These are phyloP conservation scores for Synanceia verrucosa DNA, from an alignment of 2,797 vertebrate genomes.

Conservation along the genomic window DNA sequence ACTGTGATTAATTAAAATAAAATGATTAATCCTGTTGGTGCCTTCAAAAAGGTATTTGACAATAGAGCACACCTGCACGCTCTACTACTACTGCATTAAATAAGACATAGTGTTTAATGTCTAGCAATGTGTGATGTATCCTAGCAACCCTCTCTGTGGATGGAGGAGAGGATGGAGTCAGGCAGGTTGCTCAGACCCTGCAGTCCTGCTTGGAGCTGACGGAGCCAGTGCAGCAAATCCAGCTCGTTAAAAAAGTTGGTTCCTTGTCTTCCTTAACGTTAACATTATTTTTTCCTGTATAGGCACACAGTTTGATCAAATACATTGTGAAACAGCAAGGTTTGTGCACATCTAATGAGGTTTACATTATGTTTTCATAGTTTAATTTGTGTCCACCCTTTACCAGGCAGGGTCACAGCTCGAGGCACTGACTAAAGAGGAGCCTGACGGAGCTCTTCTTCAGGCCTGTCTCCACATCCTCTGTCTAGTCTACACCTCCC, in stretches of 20 bases:
- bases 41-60: background rate
- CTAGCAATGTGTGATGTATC: background rate
- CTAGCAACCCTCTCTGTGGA: constrained; percentile 79
- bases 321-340: no score
- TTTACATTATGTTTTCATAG: background rate
- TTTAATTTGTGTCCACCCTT: background rate
- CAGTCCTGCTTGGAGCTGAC: constrained; percentile 83
- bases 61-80: background rate
- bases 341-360: background rate
- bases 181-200: constrained; percentile 85
- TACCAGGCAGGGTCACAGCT: constrained; percentile 84
- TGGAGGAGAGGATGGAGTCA: constrained; percentile 75
- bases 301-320: background rate
- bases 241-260: constrained; percentile 89
- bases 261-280: background rate
- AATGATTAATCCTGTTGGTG: background rate
- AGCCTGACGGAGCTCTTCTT: constrained; percentile 70
- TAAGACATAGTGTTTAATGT: background rate
- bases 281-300: no score
- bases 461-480: constrained; percentile 86
- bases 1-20: background rate
- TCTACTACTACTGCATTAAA: background rate
- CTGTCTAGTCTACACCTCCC: constrained; percentile 83
- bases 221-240: constrained; percentile 92
- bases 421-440: constrained; percentile 76